These are phyloP conservation scores for Drosophila asahinai DNA, from an alignment of 1,140 invertebrate genomes.

Conservation along the genomic window DNA sequence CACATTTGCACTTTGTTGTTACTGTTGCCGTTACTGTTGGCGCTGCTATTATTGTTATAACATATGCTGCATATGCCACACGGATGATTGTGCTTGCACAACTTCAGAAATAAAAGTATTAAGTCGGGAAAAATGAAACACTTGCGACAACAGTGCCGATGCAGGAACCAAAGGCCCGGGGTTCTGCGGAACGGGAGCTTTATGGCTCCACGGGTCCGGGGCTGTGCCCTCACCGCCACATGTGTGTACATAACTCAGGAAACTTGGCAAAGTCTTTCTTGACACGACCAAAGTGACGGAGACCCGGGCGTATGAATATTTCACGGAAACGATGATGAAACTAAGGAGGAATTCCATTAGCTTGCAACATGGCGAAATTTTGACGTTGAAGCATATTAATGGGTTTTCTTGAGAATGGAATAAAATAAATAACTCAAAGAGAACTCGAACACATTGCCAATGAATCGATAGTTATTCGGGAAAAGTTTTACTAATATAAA, in stretches of 20 bases:
- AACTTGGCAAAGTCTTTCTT: slow-evolving; percentile 47
- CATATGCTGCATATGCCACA: slow-evolving; percentile 67
- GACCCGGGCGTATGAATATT: slow-evolving; percentile 37
- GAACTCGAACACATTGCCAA: slow-evolving; percentile 1
- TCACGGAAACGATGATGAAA: slow-evolving; percentile 41
- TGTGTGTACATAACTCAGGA: slow-evolving; percentile 39
- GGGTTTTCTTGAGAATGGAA: slow-evolving; percentile 13
- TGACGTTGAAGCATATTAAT: slow-evolving; percentile 41
- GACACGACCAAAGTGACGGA: slow-evolving; percentile 32
- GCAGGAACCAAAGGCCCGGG: slow-evolving; percentile 8
- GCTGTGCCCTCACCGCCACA: slow-evolving; percentile 20
- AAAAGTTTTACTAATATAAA: background rate
- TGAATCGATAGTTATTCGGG: background rate
- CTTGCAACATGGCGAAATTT: slow-evolving; percentile 33
- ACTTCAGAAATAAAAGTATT: slow-evolving; percentile 44
- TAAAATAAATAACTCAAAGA: slow-evolving; percentile 8
- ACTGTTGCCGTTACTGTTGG: slow-evolving; percentile 24
- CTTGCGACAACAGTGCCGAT: slow-evolving; percentile 65
- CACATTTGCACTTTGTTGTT: slow-evolving; percentile 53
- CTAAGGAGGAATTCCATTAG: slow-evolving; percentile 46
- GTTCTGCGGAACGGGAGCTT: slow-evolving; percentile 10
- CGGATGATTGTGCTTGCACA: slow-evolving; percentile 67
- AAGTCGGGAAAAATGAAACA: slow-evolving; percentile 52
- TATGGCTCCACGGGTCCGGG: slow-evolving; percentile 12
- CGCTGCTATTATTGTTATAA: slow-evolving; percentile 40